Percentiles rank a stretch among this genome's conserved stretches.
These are phyloP conservation scores for Reinhardtius hippoglossoides DNA, from an alignment of 2,113 vertebrate genomes.

Conservation along the genomic window DNA sequence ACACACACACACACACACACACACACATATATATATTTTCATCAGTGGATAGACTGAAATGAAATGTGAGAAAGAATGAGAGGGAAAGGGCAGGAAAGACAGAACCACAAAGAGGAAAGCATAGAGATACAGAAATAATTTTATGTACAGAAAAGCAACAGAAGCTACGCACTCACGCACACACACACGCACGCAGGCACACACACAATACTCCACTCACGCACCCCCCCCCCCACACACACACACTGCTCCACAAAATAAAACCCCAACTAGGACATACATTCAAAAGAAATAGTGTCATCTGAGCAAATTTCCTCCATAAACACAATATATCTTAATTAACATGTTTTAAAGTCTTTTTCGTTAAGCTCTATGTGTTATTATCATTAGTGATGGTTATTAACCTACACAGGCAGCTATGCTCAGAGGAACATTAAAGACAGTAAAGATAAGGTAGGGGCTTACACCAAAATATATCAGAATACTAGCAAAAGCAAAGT, in stretches of 20 bases:
- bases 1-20: background rate
- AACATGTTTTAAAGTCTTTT: too few relatives aligned
- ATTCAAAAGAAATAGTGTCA: conserved; percentile 34
- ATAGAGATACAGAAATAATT: conserved; percentile 23
- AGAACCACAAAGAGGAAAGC: conserved; percentile 37
- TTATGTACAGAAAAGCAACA: conserved; percentile 51
- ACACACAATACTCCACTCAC: background rate
- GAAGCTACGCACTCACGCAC: conserved; percentile 37
- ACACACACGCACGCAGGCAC: conserved; percentile 11
- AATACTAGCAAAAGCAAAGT: conserved; percentile 64
- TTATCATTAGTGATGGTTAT: conserved; percentile 4
- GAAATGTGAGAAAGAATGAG: conserved; percentile 50
- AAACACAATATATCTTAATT: background rate
- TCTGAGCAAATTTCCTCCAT: conserved; percentile 9
- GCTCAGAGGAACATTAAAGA: conserved; percentile 34
- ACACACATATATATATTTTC: conserved; percentile 12
- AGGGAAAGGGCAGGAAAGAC: conserved; percentile 29
- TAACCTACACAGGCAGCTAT: conserved; percentile 23
- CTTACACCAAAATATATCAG: conserved; percentile 66
- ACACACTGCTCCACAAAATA: conserved; percentile 73
- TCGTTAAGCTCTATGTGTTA: background rate
- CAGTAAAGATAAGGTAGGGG: conserved; percentile 21
- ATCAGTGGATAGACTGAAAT: conserved; percentile 31
- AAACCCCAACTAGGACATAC: conserved; percentile 40
- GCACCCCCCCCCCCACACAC: conserved; percentile 36